Evolutionary conservation across 2,888 invertebrate species (phyloP), one percentile per base, ranked within the genome.

Genomic region (Dorcus hopei): DNA sequence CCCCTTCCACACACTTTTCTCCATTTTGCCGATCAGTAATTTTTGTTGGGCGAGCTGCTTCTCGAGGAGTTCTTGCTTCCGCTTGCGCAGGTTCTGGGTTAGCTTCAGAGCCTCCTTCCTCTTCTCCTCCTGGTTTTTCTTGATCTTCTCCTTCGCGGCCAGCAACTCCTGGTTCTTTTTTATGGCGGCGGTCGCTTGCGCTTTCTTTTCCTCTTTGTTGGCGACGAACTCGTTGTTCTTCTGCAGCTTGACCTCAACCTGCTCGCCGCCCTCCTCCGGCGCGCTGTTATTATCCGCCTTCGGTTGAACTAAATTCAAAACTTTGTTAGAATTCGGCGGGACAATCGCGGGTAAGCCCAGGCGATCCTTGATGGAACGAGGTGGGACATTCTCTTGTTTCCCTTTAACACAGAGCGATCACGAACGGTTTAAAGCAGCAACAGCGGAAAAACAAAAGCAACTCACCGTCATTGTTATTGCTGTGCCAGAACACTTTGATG

Each of bases 401-500:
- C 82, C 85, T 81, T 45, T 19, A 45, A 45, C 7, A 33, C 26
- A 33, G 26, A 33, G 26, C 26, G 26, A 33, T 33, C 26, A 33
- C 5, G 6, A 33, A 33, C 26, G 26, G 7, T 19, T 19, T 33
- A 7, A 33, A 6, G 26, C 26, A 4, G 7, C 5, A 26, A 2
- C 26, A 14, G 26, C 42, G 5, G 6, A 1, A 8, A 4, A 8
- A 4, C 41, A 38, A 11, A 33, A 60, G 62, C 11, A 38, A 66
- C 64, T 73, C 71, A 70, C 78, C 77, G 51, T 68, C 65, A 50
- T 57, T 61, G 57, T 58, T 66, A 50, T 61, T 57, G 43, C 75
- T 72, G 75, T 97, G 95, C 97, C 97, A 98, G 80, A 97, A 97
- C 1, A 98, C 92, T 74, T 95, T 95, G 72, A 99, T 97, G 75